phyloP scores from a whole-genome alignment of 2,888 invertebrate genomes.

The Ophonus ardosiacus region DNA sequence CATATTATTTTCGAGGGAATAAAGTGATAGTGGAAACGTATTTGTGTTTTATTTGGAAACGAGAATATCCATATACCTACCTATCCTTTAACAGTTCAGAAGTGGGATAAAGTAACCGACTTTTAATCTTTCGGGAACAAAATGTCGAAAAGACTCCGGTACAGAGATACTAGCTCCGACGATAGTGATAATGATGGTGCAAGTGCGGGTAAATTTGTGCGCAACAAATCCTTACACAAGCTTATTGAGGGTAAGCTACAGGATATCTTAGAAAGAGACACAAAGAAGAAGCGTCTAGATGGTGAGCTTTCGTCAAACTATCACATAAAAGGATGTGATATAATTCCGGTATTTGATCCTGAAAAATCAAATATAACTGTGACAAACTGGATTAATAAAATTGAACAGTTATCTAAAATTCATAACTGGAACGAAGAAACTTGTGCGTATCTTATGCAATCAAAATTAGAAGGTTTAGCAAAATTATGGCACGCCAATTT shows the following conservation, averaged over 20 bases:
- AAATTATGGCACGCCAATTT: neutral
- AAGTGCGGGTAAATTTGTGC: neutral
- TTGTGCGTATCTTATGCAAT: slow-evolving; percentile 1
- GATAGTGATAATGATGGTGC: neutral
- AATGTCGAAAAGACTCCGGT: neutral
- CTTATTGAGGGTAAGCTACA: neutral
- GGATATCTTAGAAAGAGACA: neutral
- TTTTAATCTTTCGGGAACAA: neutral
- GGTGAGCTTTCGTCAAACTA: too few relatives aligned
- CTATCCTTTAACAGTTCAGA: neutral
- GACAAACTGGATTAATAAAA: neutral
- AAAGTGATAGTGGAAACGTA: too few relatives aligned
- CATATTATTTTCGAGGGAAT: too few relatives aligned
- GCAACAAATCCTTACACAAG: neutral
- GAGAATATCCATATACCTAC: too few relatives aligned
- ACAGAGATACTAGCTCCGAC: neutral
- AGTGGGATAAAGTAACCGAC: neutral
- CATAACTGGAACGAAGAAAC: neutral
- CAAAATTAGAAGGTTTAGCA: slow-evolving; percentile 2
- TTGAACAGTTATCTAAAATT: neutral
- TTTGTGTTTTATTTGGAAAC: too few relatives aligned
- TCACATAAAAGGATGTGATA: neutral
- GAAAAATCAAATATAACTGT: neutral
- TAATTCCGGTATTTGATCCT: neutral
- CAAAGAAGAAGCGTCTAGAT: neutral